phyloP scores from a whole-genome alignment of 2,797 vertebrate genomes.

The Falco berigora region DNA sequence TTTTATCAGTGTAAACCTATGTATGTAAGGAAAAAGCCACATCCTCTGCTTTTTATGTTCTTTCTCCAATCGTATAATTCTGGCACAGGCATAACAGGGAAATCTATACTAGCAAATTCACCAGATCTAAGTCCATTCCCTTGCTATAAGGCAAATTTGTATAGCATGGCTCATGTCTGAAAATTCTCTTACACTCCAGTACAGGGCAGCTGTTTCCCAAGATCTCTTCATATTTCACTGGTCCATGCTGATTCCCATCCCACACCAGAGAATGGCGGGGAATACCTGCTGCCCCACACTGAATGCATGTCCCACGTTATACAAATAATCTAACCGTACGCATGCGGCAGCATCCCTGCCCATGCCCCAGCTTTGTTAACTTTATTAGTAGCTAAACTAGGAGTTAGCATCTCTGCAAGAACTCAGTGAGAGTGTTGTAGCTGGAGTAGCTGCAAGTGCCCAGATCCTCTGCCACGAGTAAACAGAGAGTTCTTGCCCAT shows the following conservation, averaged over 20 bases:
- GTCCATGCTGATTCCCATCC: not conserved
- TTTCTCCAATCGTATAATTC: not conserved
- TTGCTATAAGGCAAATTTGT: not conserved
- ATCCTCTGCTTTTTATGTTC: not conserved
- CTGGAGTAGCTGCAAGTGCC: not conserved
- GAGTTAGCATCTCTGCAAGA: not conserved
- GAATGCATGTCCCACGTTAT: not conserved
- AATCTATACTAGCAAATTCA: not conserved
- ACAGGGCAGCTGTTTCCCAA: not conserved
- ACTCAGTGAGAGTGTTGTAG: not conserved
- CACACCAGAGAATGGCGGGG: not conserved
- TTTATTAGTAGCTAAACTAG: not conserved
- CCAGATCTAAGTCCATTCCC: not conserved
- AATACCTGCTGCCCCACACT: not conserved
- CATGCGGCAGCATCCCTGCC: not conserved
- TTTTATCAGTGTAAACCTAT: not conserved
- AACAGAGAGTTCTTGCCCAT: not conserved
- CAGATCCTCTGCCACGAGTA: not conserved
- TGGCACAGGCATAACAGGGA: not conserved
- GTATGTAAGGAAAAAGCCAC: not conserved
- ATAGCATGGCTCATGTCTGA: not conserved
- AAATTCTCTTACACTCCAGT: not conserved
- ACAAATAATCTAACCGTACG: not conserved
- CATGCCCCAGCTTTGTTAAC: not conserved
- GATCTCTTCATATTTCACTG: rapidly evolving